phyloP scores from a whole-genome alignment of 2,797 vertebrate genomes.

The Apodemus agrarius region DNA sequence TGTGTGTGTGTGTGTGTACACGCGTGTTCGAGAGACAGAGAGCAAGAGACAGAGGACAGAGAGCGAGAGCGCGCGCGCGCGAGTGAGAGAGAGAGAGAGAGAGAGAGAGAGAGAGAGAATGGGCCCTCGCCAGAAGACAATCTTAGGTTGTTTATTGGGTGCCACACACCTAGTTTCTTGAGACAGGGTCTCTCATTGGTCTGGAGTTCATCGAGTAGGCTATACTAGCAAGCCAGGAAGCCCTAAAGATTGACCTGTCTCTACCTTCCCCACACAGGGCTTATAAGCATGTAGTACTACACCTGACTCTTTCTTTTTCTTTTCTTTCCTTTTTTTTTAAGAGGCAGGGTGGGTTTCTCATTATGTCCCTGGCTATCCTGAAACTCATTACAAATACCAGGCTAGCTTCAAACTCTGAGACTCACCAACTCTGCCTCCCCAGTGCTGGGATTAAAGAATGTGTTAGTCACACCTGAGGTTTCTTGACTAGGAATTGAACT shows the following conservation, averaged over 20 bases:
- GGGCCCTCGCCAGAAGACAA: neutral
- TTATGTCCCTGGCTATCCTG: neutral
- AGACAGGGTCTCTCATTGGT: neutral
- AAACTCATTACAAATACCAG: neutral
- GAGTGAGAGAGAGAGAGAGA: too few species aligned
- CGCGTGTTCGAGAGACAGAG: too few species aligned
- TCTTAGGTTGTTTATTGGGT: neutral
- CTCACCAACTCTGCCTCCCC: neutral
- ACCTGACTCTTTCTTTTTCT: neutral
- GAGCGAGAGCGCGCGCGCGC: too few species aligned
- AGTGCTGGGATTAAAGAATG: neutral
- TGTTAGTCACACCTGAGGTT: neutral
- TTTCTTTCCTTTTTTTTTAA: too few species aligned
- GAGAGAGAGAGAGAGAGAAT: too few species aligned
- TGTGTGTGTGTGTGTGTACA: neutral
- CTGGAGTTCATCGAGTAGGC: neutral
- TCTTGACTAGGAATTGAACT: neutral
- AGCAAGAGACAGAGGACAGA: too few species aligned
- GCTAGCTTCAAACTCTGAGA: neutral
- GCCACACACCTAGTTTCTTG: neutral
- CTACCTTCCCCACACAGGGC: neutral
- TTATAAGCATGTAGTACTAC: neutral
- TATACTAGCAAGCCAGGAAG: neutral
- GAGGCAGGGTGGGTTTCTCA: neutral
- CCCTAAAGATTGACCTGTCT: neutral